Percentiles rank a stretch among this genome's conserved stretches.
Evolutionary conservation across 2,888 invertebrate species (phyloP).

Genomic region (Drosophila longiperda): DNA sequence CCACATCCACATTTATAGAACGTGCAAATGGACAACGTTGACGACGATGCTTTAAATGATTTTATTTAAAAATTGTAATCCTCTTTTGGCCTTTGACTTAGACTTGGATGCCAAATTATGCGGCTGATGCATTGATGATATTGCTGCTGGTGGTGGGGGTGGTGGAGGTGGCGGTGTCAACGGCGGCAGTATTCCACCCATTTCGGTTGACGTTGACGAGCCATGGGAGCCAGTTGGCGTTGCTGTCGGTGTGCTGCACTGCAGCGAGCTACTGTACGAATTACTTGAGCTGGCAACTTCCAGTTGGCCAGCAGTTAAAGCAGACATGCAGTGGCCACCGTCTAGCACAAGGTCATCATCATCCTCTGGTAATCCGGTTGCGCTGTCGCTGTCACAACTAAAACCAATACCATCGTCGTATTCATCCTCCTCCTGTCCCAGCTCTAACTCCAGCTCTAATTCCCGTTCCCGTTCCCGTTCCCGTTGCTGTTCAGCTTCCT

Average conservation of each 20-base stretch:
- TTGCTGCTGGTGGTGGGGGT: slow-evolving; percentile 35
- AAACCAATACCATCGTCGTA: slow-evolving; percentile 71
- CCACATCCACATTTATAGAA: neutral
- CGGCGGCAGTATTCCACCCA: slow-evolving; percentile 47
- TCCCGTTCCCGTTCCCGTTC: slow-evolving; percentile 22
- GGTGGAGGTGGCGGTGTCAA: slow-evolving; percentile 65
- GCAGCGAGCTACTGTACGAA: slow-evolving; percentile 54
- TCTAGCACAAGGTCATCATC: slow-evolving; percentile 71
- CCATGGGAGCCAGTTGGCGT: slow-evolving; percentile 32
- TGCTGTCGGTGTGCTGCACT: slow-evolving; percentile 52
- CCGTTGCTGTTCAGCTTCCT: neutral
- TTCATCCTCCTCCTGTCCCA: slow-evolving; percentile 57
- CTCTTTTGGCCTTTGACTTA: slow-evolving; percentile 37
- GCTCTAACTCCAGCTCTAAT: neutral
- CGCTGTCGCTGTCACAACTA: slow-evolving; percentile 73
- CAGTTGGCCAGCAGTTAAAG: slow-evolving; percentile 19
- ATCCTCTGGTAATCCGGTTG: slow-evolving; percentile 35
- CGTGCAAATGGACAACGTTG: neutral
- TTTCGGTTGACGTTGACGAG: slow-evolving; percentile 60
- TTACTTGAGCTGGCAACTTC: slow-evolving; percentile 42
- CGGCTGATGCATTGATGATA: slow-evolving; percentile 17
- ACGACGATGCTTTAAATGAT: slow-evolving; percentile 47
- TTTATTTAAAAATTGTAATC: slow-evolving; percentile 61
- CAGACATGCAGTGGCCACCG: slow-evolving; percentile 45
- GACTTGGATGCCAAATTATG: slow-evolving; percentile 19